Base-by-base conservation (phyloP, 2,797 vertebrate species). In the Protosalanx chinensis region DNA sequence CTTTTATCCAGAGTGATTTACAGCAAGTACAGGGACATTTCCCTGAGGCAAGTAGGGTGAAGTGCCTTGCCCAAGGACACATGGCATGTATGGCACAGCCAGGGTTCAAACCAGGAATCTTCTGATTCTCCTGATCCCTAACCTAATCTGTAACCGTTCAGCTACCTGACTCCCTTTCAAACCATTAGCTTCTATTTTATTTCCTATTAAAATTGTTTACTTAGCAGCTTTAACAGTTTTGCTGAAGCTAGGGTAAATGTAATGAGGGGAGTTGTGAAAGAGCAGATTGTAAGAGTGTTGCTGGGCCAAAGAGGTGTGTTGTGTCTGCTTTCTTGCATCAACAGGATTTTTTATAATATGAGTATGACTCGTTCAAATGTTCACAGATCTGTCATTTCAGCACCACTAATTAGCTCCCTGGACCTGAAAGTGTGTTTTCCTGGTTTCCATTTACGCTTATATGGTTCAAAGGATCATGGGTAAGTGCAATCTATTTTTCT, bases 181-280 rank as follows among this genome's bases (percentile, higher is more conserved):
- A 27, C 23, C 23, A 27, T 27, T 27, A 27, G 68, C 79, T 58
- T 63, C 69, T 75, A 75, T 74, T 80, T 68, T 77, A 81, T 80
- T 84, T 87, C 81, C 81, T 72, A 0, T 8, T 2, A 33, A 62
- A 15, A 64, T 6, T 8, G 56, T 29, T 23, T 75, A 78, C 79
- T 82, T 66, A 85, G 68, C 79, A 74, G 77, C 71, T 77, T 71
- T 79, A 72, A 84, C 83, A 72, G 76, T 76, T 78, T 67, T 71
- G 64, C 51, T 56, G 66, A 67, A 15, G 27, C 49, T 6, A 57
- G 32, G 71, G 30, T 2, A 75, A 68, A 58, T 10, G 12, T 53
- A 69, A 73, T 64, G 32, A n/a, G 4, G 80, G 80, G 73, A 77
- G 70, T 72, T 71, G 65, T 85, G 79, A 87, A 79, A 32, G 72